Conservation (phyloP, 2,797 vertebrate species). For the Melanogrammus aeglefinus region DNA sequence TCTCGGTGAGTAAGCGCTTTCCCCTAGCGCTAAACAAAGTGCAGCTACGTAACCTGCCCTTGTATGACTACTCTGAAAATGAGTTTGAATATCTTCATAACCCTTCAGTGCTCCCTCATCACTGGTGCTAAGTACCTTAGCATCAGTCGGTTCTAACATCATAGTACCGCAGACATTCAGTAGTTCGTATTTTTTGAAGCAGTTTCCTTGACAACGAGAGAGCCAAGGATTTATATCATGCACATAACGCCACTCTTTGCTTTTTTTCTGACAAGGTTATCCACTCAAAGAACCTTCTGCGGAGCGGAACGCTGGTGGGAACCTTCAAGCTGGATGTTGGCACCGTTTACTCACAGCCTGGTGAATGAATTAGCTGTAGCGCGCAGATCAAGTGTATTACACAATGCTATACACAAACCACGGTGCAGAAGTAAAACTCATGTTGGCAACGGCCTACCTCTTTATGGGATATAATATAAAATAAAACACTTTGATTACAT, state of each 20-base stretch:
- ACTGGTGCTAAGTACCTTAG: not conserved
- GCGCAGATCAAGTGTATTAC: not conserved
- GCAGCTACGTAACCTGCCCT: not conserved
- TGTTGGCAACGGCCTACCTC: not conserved
- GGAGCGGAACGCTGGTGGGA: conserved; percentile 92
- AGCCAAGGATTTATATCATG: not conserved
- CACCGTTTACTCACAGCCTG: conserved; percentile 89
- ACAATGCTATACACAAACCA: not conserved
- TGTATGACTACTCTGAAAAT: not conserved
- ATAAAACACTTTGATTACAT: not conserved
- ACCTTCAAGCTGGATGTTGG: conserved; percentile 96
- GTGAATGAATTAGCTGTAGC: conserved; percentile 58
- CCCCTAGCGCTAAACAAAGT: not conserved
- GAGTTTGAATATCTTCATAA: not conserved
- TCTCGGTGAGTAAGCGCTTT: conserved; percentile 82
- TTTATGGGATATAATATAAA: not conserved
- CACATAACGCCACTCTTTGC: conserved; percentile 9
- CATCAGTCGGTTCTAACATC: not conserved
- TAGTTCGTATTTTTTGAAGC: not conserved
- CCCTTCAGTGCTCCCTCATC: not conserved
- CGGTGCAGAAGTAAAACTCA: not conserved
- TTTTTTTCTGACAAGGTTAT: conserved; percentile 80
- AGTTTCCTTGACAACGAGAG: not conserved
- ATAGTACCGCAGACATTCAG: not conserved
- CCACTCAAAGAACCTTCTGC: conserved; percentile 95